These are phyloP conservation scores for Clupea harengus DNA, from an alignment of 2,113 vertebrate genomes.

Conservation along the genomic window DNA sequence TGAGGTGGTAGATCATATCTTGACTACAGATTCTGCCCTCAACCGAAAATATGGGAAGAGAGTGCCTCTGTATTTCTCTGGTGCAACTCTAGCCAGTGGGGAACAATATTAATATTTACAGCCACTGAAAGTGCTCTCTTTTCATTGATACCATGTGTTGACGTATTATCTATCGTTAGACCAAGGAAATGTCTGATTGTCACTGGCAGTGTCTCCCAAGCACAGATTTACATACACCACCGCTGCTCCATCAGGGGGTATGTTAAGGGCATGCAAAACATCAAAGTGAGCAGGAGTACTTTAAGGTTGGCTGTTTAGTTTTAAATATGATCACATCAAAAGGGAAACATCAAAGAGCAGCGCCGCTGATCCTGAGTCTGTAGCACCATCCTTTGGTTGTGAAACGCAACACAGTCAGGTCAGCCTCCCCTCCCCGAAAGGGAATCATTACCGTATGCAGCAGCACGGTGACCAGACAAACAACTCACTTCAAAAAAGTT, in stretches of 20 bases:
- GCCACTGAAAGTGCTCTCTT: neutral
- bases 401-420: neutral
- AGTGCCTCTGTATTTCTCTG: neutral
- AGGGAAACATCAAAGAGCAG: neutral
- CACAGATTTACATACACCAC: neutral
- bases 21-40: neutral
- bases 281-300: constrained; percentile 2
- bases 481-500: neutral
- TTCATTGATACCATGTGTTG: neutral
- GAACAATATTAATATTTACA: constrained; percentile 9
- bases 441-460: neutral
- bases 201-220: neutral
- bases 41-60: neutral
- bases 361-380: neutral
- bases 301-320: constrained; percentile 6
- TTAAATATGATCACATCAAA: constrained; percentile 17
- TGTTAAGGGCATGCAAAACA: constrained; percentile 3
- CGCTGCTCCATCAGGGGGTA: neutral
- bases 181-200: constrained; percentile 4
- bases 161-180: constrained; percentile 3
- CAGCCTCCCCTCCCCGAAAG: neutral
- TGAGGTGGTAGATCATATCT: neutral
- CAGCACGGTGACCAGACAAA: neutral
- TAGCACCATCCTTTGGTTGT: neutral
- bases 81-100: neutral